These are phyloP conservation scores for Rhynchotus rufescens DNA, from an alignment of 2,797 vertebrate genomes.

Conservation along the genomic window DNA sequence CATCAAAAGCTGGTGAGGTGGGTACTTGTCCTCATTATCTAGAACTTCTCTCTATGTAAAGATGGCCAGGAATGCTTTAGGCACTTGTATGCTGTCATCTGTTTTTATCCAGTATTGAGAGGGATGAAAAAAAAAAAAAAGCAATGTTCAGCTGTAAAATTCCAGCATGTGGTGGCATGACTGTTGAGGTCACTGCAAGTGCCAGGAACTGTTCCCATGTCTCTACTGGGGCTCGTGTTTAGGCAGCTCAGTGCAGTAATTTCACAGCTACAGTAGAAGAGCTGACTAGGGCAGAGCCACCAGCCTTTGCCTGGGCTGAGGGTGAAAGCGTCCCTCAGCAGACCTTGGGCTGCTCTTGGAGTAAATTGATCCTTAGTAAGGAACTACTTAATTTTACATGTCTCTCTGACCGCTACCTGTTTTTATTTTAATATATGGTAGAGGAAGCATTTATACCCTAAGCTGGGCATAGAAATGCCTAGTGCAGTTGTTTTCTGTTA, in stretches of 20 bases:
- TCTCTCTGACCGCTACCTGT: accelerated
- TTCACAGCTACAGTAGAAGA: neutral
- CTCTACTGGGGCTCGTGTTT: neutral
- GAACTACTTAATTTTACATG: neutral
- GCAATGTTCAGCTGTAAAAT: neutral
- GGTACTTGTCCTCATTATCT: slow-evolving; percentile 24
- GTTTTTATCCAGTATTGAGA: neutral
- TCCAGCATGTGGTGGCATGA: neutral
- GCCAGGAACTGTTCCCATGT: accelerated
- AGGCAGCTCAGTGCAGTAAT: neutral
- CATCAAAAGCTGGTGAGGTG: slow-evolving; percentile 92
- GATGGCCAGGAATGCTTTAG: neutral
- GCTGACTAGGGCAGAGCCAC: neutral
- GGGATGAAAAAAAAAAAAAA: too few species aligned
- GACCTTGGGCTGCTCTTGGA: neutral
- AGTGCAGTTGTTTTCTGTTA: neutral
- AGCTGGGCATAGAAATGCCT: neutral
- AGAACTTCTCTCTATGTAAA: neutral
- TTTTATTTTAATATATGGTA: neutral
- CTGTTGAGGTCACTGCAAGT: neutral
- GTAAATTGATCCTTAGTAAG: neutral
- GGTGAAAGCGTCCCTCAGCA: neutral
- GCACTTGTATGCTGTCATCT: neutral
- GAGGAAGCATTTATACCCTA: neutral
- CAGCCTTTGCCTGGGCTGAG: neutral